Evolutionary conservation across 2,113 vertebrate species (phyloP).

Genomic region (Hydropotes inermis): DNA sequence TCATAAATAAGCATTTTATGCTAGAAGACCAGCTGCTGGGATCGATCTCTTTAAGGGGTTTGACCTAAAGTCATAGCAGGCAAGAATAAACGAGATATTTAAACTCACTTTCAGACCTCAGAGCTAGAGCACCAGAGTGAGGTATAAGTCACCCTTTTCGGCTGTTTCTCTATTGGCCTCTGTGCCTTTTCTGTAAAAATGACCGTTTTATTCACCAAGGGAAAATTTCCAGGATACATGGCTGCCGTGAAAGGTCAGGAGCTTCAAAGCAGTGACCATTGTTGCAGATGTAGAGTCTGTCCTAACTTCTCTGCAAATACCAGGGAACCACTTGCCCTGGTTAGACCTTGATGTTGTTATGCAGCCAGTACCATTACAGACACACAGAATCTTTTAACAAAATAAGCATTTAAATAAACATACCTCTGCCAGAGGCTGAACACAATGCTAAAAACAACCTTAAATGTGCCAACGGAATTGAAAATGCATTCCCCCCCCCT

Average conservation of each 20-base stretch:
- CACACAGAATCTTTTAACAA: neutral
- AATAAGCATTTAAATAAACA: neutral
- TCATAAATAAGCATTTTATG: neutral
- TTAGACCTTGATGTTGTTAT: neutral
- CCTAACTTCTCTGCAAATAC: neutral
- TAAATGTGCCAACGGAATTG: neutral
- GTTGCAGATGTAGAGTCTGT: neutral
- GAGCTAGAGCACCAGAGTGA: neutral
- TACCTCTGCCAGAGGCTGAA: neutral
- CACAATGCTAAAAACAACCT: neutral
- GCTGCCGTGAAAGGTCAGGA: neutral
- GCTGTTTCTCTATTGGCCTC: neutral
- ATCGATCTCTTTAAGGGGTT: neutral
- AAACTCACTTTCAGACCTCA: neutral
- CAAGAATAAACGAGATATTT: neutral
- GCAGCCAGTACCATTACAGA: neutral
- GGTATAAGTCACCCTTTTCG: neutral
- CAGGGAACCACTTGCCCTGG: neutral
- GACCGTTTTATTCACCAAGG: neutral
- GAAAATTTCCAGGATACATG: neutral
- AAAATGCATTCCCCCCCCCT: neutral
- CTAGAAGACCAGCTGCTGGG: neutral
- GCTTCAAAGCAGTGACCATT: neutral
- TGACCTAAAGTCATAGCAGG: neutral
- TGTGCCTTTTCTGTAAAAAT: neutral